Evolutionary conservation across 2,797 vertebrate genomes (phyloP).

Genomic region (Sebastes steindachneri): DNA sequence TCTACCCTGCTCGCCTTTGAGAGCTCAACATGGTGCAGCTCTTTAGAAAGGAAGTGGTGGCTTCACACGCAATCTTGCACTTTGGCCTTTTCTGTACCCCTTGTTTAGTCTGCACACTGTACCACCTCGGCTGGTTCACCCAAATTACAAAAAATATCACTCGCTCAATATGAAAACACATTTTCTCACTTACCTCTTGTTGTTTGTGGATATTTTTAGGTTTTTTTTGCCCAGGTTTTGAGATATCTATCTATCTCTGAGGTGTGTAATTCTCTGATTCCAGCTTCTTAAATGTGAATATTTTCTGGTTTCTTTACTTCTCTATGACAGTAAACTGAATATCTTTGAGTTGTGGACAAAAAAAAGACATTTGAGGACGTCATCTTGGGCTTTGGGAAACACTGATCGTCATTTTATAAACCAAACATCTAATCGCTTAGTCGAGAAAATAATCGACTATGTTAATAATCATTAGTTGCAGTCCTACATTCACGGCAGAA

Average conservation of each 20-base stretch:
- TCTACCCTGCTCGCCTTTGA: constrained; percentile 30
- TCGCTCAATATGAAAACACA: not conserved
- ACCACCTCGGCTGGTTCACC: not conserved
- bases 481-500: too few relatives aligned
- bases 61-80: constrained; percentile 25
- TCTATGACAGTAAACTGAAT: too few relatives aligned
- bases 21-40: constrained; percentile 23
- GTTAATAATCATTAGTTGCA: too few relatives aligned
- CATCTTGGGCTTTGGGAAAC: too few relatives aligned
- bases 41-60: constrained; percentile 16
- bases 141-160: not conserved
- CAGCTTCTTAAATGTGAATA: too few relatives aligned
- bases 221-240: fast-evolving
- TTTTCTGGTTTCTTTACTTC: too few relatives aligned
- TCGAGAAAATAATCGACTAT: fast-evolving
- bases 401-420: too few relatives aligned
- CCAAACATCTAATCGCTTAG: fast-evolving
- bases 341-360: too few relatives aligned
- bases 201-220: not conserved
- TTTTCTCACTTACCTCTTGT: not conserved
- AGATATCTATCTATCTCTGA: too few relatives aligned
- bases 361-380: too few relatives aligned
- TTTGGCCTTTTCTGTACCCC: not conserved
- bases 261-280: fast-evolving
- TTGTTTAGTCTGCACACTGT: not conserved